Evolutionary conservation across 2,888 invertebrate species (phyloP).

Genomic region (Thysanoteuthis rhombus): DNA sequence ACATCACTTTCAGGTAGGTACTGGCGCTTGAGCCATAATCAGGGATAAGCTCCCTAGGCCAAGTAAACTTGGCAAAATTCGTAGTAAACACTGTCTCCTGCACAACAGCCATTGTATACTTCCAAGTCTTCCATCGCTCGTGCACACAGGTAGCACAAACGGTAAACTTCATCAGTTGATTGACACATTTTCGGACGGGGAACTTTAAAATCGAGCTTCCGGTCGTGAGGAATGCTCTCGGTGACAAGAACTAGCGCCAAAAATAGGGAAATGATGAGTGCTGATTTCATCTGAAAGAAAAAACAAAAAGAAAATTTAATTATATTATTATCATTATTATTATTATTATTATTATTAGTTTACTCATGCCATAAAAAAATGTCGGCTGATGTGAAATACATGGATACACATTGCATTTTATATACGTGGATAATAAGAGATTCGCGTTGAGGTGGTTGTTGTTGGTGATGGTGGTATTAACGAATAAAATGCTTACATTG

Average conservation of each 20-base stretch:
- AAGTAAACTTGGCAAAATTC: slow-evolving; percentile 17
- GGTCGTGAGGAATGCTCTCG: not conserved
- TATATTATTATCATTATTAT: too few relatives aligned
- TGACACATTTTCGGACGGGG: slow-evolving; percentile 19
- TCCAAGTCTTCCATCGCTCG: slow-evolving; percentile 23
- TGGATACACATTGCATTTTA: too few relatives aligned
- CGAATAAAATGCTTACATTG: too few relatives aligned
- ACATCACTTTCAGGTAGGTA: not conserved
- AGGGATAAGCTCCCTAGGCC: not conserved
- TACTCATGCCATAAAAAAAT: too few relatives aligned
- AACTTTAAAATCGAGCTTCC: slow-evolving; percentile 2
- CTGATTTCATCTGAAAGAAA: not conserved
- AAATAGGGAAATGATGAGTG: not conserved
- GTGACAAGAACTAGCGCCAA: not conserved
- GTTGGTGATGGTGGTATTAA: too few relatives aligned
- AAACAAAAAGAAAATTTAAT: not conserved
- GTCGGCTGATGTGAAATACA: too few relatives aligned
- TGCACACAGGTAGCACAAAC: slow-evolving; percentile 18
- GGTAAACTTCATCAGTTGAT: not conserved
- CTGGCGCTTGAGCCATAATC: not conserved
- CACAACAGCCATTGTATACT: slow-evolving; percentile 18
- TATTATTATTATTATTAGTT: too few relatives aligned
- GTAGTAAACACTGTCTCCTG: not conserved
- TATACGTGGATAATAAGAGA: too few relatives aligned
- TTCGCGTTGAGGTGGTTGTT: too few relatives aligned